Base-by-base conservation (phyloP, 2,797 vertebrate species). In the Ispidina lecontei region DNA sequence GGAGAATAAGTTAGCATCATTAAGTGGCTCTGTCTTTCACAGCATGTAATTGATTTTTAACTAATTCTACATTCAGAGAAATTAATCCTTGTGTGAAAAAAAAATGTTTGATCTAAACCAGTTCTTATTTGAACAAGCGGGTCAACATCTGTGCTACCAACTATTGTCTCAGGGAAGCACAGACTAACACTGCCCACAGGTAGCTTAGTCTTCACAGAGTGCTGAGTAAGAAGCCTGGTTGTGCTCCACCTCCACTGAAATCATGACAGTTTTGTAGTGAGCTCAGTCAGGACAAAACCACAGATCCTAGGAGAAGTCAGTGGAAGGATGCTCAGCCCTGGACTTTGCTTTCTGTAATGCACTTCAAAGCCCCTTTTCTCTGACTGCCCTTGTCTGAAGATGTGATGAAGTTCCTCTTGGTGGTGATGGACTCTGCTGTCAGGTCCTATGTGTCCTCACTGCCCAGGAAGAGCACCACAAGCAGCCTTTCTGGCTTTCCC, bases 31-130 rank as follows among this genome's bases (percentile, higher is more conserved):
- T 88, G 51, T 59, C 64, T 94, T 89, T 93, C 80, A 90, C 11
- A 81, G 12, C 28, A 52, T 21, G 39, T 51, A 84, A 94, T 72
- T 93, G 54, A 91, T 80, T 89, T 87, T 75, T 84, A 93, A 78
- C 65, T 92, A 71, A 91, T 81, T 86, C 63, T 62, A 41, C 25
- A 75, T 15, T 17, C 55, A 88, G 35, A 75, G 28, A 86, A 80
- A 62, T 19, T 59, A 88, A 88, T 84, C n/a, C 17, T 69, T 59
- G 4, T 75, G 47, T 87, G 59, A 2, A 51, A 60, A 72, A 63
- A 69, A 60, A 71, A 47, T 15, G 26, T 22, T 87, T 10, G 2
- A 43, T 67, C 23, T 44, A 76, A 84, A 31, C 20, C 13, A 64
- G 31, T 87, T 88, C 18, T 60, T 87, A 55, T 60, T 59, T 92